Base-by-base conservation (phyloP, 2,797 vertebrate species). In the Sciurus vulgaris region DNA sequence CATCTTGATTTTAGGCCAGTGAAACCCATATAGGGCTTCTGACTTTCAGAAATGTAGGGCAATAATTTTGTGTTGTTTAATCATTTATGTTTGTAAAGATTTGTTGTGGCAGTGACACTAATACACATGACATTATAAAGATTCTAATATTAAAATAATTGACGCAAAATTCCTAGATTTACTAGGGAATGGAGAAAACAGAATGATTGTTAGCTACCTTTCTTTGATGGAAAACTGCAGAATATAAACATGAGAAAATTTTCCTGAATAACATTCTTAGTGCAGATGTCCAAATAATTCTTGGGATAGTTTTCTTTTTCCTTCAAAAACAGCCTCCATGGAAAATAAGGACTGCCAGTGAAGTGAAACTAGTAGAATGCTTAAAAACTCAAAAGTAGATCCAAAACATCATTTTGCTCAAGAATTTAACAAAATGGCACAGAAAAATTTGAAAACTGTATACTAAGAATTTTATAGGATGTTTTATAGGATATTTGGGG, bases 321-420 rank as follows among this genome's bases (percentile, higher is more conserved):
- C 54, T 93, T 86, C 12, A 33, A 70, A 83, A 86, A 88, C 70
- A 92, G 47, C 7, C 61, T 28, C 35, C 51, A 79, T 10, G 26
- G 72, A 70, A 81, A 76, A 82, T 67, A 18, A 93, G 7, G 4
- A 33, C 24, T 89, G 33, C 14, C n/a, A 65, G 28, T 84, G 7
- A 81, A 83, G 90, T n/a, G 35, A 90, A 96, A 47, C 7, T 26
- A 20, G 22, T 67, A 77, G 15, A 65, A 56, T 20, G 20, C 0
- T 91, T 84, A 81, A 81, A 38, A 35, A 89, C 13, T 82, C 17
- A 79, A 35, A 93, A 93, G 86, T 76, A 97, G 63, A 82, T n/a
- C 17, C 17, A 54, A 63, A 82, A 47, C 20, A 91, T 9, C 28
- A 70, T 88, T 88, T 92, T 84, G 28, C 35, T 82, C 7, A 61